Conservation (phyloP, 2,888 invertebrate genomes). For the Trissoscelio sp. region DNA sequence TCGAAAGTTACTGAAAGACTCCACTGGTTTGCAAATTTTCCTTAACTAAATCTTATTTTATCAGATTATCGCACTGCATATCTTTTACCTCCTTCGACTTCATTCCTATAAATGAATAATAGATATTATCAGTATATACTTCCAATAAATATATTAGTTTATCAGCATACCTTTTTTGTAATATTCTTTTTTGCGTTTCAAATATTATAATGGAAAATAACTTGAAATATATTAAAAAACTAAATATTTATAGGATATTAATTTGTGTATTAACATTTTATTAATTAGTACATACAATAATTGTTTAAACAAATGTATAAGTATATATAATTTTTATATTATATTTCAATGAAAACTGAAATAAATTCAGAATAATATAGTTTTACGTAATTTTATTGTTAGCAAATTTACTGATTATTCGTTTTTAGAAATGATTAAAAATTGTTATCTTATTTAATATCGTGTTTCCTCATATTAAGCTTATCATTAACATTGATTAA, state of each 20-base stretch:
- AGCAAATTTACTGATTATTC: conserved; percentile 27
- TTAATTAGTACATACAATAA: too few relatives aligned
- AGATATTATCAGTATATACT: background rate
- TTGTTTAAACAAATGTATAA: too few relatives aligned
- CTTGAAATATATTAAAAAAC: too few relatives aligned
- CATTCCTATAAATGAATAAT: background rate
- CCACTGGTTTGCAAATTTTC: background rate
- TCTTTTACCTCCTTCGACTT: background rate
- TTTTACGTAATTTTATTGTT: conserved; percentile 48
- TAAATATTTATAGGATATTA: too few relatives aligned
- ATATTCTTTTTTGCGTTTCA: too few relatives aligned
- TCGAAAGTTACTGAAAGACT: background rate
- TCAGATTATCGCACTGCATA: background rate
- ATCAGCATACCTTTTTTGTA: too few relatives aligned
- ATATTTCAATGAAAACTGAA: too few relatives aligned
- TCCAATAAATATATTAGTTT: too few relatives aligned
- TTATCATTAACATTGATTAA: conserved; percentile 64
- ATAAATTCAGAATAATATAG: too few relatives aligned
- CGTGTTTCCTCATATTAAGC: conserved; percentile 53
- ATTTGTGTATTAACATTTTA: too few relatives aligned
- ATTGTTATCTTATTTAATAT: conserved; percentile 59
- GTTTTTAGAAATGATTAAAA: conserved; percentile 35
- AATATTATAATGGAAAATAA: too few relatives aligned
- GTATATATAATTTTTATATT: too few relatives aligned
- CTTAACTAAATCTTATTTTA: background rate